Base-by-base conservation (phyloP, 1,140 invertebrate species). In the Elymnias hypermnestra region DNA sequence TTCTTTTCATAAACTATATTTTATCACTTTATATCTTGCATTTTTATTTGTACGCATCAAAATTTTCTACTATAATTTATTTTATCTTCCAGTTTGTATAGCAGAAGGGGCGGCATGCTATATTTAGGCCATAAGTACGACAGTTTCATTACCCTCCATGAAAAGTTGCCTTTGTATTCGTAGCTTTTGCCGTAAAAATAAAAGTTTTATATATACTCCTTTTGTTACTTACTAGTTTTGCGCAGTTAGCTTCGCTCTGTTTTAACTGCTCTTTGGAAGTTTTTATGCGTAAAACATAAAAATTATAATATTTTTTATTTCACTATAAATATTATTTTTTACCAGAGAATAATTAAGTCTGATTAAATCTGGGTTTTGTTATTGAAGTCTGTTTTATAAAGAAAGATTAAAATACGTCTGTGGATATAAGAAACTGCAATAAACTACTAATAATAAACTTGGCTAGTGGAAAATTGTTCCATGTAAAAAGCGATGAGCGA, bases 131-230 rank as follows among this genome's bases (percentile, higher is more conserved):
- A 37, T 28, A 49, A 28, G 37, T 38, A 28, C 31, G 43, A 42
- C 39, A 47, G 44, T 42, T 40, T 37, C 47, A 49, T 31, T 33
- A 12, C 31, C 23, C 47, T 35, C 31, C 15, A 26, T 29, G 29
- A 37, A 42, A 42, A 42, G 38, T 25, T 13, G 31, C 33, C 7
- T 35, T 41, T 44, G 25, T 38, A 29, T 36, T 45, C 9, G n/a
- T 12, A 25, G 33, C 28, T 21, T 37, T 38, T 36, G 43, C 21
- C 40, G 43, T 46, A 44, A 37, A 37, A 37, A 37, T 44, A 44
- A 44, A 44, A 31, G 31, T 44, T 44, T 35, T 9, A 29, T 22
- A 15, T 3, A 29, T 12, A 29, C 26, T 29, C 31, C 31, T 44
- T 44, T 44, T 36, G 31, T 23, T 9, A 18, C n/a, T 9, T 13